A percentile compares a stretch with the other conserved stretches of the same genome.
phyloP scores from a whole-genome alignment of 2,113 vertebrate species.

The Microcebus lehilahytsara region DNA sequence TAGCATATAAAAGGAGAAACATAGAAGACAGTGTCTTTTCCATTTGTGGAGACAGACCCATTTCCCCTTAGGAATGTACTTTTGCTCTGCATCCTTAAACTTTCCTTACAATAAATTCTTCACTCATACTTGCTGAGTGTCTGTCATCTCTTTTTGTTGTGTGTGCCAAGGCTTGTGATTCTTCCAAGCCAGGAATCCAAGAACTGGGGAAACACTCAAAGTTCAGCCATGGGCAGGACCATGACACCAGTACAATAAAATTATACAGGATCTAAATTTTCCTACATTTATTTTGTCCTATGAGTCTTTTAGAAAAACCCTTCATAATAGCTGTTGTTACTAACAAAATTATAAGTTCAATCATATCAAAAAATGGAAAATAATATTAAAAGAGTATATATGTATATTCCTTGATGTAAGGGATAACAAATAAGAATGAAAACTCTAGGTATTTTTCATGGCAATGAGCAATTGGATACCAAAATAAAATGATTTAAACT shows the following conservation, averaged over 20 bases:
- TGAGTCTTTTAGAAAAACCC: background rate
- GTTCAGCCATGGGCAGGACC: no score
- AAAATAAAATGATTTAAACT: background rate
- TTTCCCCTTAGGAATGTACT: no score
- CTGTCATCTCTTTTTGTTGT: no score
- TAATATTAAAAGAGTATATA: background rate
- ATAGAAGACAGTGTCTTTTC: no score
- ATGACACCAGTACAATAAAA: background rate
- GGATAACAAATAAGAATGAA: background rate
- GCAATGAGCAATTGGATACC: background rate
- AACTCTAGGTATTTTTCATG: background rate
- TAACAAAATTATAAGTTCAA: constrained; percentile 1
- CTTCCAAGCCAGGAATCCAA: no score
- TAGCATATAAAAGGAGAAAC: no score
- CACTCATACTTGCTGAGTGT: no score
- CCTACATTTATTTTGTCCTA: background rate
- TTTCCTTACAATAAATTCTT: no score
- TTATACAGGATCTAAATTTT: background rate
- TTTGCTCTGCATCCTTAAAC: no score
- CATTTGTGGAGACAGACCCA: no score
- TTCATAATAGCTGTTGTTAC: background rate
- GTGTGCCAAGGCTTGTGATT: no score
- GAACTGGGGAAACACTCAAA: no score
- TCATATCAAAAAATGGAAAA: background rate
- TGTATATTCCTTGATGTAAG: background rate